Evolutionary conservation across 2,888 invertebrate genomes (phyloP).

Genomic region (Drosophila nigricruria): DNA sequence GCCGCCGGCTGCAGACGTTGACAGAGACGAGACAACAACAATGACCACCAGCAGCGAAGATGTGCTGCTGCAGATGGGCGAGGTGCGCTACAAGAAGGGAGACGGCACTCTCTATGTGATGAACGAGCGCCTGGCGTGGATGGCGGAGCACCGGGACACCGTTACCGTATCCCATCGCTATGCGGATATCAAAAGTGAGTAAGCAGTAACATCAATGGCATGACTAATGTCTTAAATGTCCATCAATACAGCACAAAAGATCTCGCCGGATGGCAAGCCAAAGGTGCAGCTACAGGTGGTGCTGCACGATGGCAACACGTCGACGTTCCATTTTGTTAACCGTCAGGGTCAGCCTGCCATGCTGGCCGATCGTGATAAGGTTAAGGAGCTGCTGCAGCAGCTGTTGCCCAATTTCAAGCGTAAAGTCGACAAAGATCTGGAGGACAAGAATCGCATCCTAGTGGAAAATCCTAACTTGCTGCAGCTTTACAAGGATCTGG

Average conservation of each 20-base stretch:
- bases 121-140: slow-evolving; percentile 98
- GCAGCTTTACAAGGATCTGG: slow-evolving; percentile 98
- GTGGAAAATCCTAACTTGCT: slow-evolving; percentile 95
- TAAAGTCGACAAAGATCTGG: slow-evolving; percentile 95
- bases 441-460: slow-evolving; percentile 95
- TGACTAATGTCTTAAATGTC: neutral
- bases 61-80: slow-evolving; percentile 95
- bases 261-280: slow-evolving; percentile 97
- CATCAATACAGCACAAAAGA: slow-evolving; percentile 93
- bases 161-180: slow-evolving; percentile 97
- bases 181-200: slow-evolving; percentile 97
- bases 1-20: slow-evolving; percentile 33
- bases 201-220: neutral
- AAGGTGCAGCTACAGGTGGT: slow-evolving; percentile 99
- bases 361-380: slow-evolving; percentile 95
- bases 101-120: slow-evolving; percentile 97
- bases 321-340: slow-evolving; percentile 99
- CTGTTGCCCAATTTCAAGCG: slow-evolving; percentile 96
- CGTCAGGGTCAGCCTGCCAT: slow-evolving; percentile 93
- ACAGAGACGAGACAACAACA: slow-evolving; percentile 30
- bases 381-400: slow-evolving; percentile 96
- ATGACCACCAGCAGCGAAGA: slow-evolving; percentile 97
- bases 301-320: slow-evolving; percentile 95
- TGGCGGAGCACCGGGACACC: slow-evolving; percentile 96
- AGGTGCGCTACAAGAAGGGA: slow-evolving; percentile 97